These are phyloP conservation scores for mouse (Mus musculus) DNA, from an alignment of 2,113 vertebrate species.

Conservation along the genomic window DNA sequence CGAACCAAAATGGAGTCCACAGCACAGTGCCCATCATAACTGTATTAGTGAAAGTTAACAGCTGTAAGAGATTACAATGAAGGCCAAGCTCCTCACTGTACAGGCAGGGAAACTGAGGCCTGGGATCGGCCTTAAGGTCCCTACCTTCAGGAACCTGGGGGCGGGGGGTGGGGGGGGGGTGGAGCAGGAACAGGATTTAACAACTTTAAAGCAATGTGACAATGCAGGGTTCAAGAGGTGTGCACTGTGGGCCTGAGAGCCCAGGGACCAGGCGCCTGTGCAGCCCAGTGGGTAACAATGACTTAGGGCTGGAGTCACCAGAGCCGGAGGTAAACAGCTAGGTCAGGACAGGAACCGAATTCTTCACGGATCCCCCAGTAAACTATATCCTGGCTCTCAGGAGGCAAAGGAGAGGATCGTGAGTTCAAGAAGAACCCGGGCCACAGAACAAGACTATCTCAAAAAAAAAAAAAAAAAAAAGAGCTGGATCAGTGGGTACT, in stretches of 20 bases:
- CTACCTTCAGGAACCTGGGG: not conserved
- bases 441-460: not conserved
- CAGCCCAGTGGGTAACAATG: not conserved
- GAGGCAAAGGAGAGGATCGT: not conserved
- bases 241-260: not conserved
- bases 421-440: not conserved
- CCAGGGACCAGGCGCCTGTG: not conserved
- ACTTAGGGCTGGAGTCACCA: not conserved
- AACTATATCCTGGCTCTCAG: not conserved
- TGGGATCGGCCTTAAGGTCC: not conserved
- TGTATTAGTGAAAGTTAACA: not conserved
- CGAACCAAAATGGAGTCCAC: not conserved
- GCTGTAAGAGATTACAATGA: not conserved
- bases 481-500: not conserved
- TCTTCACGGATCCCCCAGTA: not conserved
- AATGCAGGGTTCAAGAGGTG: not conserved
- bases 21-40: conserved; percentile 8
- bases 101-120: not conserved
- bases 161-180: not conserved
- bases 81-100: not conserved
- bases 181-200: not conserved
- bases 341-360: not conserved
- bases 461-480: too few species aligned
- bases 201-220: not conserved
- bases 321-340: not conserved